Conservation (phyloP, 2,113 vertebrate species). For the Ptilonorhynchus violaceus region DNA sequence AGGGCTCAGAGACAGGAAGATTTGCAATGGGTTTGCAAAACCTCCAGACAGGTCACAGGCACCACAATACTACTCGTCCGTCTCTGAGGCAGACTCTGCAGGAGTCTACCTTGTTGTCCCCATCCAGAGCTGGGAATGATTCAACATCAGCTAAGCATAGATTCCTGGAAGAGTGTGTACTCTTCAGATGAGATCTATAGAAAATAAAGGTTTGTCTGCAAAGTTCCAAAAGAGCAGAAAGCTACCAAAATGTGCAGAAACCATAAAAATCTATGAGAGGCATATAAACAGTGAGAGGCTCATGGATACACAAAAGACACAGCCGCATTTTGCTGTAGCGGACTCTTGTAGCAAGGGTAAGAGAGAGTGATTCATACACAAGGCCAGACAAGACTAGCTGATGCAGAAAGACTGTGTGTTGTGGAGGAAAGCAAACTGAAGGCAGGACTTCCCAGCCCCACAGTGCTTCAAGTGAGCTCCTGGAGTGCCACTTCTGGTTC, state of each 20-base stretch:
- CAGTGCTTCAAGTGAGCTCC: not conserved
- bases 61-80: not conserved
- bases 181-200: not conserved
- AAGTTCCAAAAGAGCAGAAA: not conserved
- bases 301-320: not conserved
- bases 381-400: not conserved
- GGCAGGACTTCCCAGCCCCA: not conserved
- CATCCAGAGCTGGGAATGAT: rapidly evolving
- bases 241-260: not conserved
- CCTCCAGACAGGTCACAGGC: not conserved
- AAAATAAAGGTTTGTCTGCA: not conserved
- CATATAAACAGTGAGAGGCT: not conserved
- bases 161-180: too few species aligned
- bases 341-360: not conserved
- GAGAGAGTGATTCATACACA: not conserved
- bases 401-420: not conserved
- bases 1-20: not conserved
- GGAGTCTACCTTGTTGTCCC: not conserved
- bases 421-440: not conserved
- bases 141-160: not conserved
- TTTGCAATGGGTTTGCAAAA: not conserved
- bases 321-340: not conserved
- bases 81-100: not conserved
- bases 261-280: not conserved
- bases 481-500: not conserved